Evolutionary conservation across 2,888 invertebrate species (phyloP).

Genomic region (Ophion obscuratus): DNA sequence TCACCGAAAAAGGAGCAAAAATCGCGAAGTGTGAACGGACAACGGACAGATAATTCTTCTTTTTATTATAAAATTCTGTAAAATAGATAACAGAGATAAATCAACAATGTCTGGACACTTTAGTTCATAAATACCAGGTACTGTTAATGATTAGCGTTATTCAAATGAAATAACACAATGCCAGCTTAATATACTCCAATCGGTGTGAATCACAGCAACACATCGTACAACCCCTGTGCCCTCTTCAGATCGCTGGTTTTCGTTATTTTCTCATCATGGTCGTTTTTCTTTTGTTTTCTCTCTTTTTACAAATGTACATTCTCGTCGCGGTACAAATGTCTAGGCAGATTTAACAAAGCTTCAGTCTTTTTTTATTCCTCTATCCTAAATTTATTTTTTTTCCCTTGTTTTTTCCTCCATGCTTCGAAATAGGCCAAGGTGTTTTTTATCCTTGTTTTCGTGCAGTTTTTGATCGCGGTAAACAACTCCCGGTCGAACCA

Average conservation of each 20-base stretch:
- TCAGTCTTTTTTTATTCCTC: slow-evolving; percentile 52
- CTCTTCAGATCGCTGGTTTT: background rate
- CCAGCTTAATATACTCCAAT: slow-evolving; percentile 5
- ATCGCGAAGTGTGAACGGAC: background rate
- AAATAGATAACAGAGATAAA: slow-evolving; percentile 62
- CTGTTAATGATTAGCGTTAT: slow-evolving; percentile 38
- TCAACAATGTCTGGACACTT: slow-evolving; percentile 52
- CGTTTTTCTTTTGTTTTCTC: slow-evolving; percentile 12
- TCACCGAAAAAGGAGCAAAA: background rate
- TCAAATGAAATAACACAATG: slow-evolving; percentile 42
- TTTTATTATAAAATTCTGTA: slow-evolving; percentile 67
- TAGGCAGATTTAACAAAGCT: slow-evolving; percentile 41
- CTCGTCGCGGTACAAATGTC: slow-evolving; percentile 15
- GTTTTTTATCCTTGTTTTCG: background rate
- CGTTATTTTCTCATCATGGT: background rate
- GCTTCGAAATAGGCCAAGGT: background rate
- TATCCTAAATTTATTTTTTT: slow-evolving; percentile 5
- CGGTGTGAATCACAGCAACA: slow-evolving; percentile 5
- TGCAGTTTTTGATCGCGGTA: background rate
- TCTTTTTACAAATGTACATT: slow-evolving; percentile 4
- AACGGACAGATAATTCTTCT: slow-evolving; percentile 8
- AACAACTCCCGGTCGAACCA: background rate
- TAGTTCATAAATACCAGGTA: slow-evolving; percentile 58
- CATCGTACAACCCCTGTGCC: background rate
- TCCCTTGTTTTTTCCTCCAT: background rate